A percentile compares a stretch with the other conserved stretches of the same genome.
Conservation (phyloP, 2,888 invertebrate species). For the Ligdia adustata region DNA sequence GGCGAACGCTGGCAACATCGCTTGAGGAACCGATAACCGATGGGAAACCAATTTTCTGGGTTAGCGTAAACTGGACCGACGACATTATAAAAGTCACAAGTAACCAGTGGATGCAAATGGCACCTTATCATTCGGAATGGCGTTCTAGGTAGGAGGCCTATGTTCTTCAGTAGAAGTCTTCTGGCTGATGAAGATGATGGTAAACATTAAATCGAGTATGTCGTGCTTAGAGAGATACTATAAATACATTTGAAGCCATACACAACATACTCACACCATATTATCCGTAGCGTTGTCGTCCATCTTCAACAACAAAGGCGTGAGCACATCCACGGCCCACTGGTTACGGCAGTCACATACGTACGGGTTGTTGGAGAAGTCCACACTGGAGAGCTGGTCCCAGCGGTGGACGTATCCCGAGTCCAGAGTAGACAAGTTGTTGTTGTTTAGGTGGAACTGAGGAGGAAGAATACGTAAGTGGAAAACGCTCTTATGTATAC, state of each 20-base stretch:
- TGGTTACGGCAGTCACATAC: constrained; percentile 90
- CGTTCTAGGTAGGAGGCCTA: background rate
- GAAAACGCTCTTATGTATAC: too few relatives aligned
- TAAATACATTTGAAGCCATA: too few relatives aligned
- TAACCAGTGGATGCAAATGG: too few relatives aligned
- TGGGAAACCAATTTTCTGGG: too few relatives aligned
- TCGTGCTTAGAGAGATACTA: too few relatives aligned
- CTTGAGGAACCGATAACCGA: too few relatives aligned
- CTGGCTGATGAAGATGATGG: too few relatives aligned
- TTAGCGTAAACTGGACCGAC: too few relatives aligned
- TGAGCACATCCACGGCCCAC: constrained; percentile 86
- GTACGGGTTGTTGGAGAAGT: constrained; percentile 89
- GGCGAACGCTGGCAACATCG: too few relatives aligned
- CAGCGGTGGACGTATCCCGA: constrained; percentile 84
- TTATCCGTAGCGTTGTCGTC: constrained; percentile 54
- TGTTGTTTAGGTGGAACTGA: constrained; percentile 88
- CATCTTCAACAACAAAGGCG: constrained; percentile 72
- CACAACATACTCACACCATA: constrained; percentile 64
- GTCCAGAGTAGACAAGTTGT: constrained; percentile 86
- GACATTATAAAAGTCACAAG: too few relatives aligned
- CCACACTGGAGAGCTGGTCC: constrained; percentile 85
- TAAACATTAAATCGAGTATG: too few relatives aligned
- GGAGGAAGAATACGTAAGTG: constrained; percentile 29
- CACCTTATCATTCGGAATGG: too few relatives aligned
- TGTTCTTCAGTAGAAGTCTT: background rate